Base-by-base conservation (phyloP, 2,113 vertebrate species). In the Thunnus thynnus region DNA sequence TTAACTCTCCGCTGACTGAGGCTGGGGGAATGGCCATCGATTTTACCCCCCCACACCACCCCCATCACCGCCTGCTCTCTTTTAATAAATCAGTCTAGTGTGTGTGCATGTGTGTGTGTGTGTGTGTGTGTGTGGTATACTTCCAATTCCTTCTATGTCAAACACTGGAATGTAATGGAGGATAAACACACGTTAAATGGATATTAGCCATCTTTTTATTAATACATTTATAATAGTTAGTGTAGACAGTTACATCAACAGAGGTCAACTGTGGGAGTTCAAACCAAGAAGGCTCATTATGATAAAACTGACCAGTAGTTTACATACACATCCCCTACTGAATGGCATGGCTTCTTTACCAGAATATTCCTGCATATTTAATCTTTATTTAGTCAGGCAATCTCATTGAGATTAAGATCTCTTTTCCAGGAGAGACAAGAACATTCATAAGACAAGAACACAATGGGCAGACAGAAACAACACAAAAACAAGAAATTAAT, bases 21-120 rank as follows among this genome's bases (percentile, higher is more conserved):
- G 77, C 82, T 76, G 78, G 80, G 89, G 90, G 86, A 90, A 89
- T 25, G n/a, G 76, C 78, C 90, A 95, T 94, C 74, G 93, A 95
- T 94, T 92, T 90, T 76, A 81, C 72, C 61, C 65, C 66, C 52
- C 64, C 75, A 60, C 65, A 57, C 62, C 52, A 2, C 52, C 63
- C 68, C 72, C 80, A 81, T 89, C 80, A 80, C 80, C 86, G 78
- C 72, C 80, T 77, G 74, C 89, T 92, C 89, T 81, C 79, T 87
- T 94, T 93, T 87, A 94, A 94, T 94, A 94, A 94, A 93, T 90
- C 92, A 91, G 86, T 80, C 71, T 82, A 17, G 69, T 87, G 81
- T 80, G 76, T 55, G 78, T 65, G 58, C 14, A 2, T 41, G 36
- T 41, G 36, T 8, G 8, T 36, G 36, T 36, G 8, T 36, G 36